These are phyloP conservation scores for Eufriesea mexicana DNA, from an alignment of 1,140 invertebrate species.

Conservation along the genomic window DNA sequence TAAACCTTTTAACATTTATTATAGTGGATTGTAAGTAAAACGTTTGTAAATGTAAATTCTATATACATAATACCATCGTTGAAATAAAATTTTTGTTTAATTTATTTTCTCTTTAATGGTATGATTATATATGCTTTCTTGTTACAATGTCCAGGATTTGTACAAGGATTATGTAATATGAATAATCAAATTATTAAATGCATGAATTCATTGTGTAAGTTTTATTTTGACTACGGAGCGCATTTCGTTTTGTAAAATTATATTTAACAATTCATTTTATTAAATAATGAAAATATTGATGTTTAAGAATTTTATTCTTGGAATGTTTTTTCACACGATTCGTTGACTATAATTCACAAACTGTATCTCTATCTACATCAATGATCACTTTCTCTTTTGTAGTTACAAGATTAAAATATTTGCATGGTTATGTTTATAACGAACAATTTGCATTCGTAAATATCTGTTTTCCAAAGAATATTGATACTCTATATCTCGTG, in stretches of 20 bases:
- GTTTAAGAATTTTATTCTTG: not conserved
- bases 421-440: not conserved
- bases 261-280: not conserved
- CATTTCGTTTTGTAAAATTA: not conserved
- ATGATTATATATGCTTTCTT: not conserved
- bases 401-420: not conserved
- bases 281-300: not conserved
- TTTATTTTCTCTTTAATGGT: not conserved
- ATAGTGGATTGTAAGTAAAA: not conserved
- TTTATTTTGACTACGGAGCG: not conserved
- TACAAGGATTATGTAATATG: slow-evolving; percentile 7
- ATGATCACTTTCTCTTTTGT: slow-evolving; percentile 17
- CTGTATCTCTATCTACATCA: not conserved
- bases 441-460: not conserved
- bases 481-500: not conserved
- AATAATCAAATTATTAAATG: not conserved
- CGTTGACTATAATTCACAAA: not conserved
- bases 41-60: not conserved
- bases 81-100: not conserved
- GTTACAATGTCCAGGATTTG: not conserved
- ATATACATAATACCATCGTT: not conserved
- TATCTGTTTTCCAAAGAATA: not conserved
- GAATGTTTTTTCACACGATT: not conserved
- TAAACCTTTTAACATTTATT: too few relatives aligned
- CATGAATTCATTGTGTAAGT: not conserved